phyloP scores from a whole-genome alignment of 37 sponge, comb jelly and placozoan species.

The Dysidea cf. avara region DNA sequence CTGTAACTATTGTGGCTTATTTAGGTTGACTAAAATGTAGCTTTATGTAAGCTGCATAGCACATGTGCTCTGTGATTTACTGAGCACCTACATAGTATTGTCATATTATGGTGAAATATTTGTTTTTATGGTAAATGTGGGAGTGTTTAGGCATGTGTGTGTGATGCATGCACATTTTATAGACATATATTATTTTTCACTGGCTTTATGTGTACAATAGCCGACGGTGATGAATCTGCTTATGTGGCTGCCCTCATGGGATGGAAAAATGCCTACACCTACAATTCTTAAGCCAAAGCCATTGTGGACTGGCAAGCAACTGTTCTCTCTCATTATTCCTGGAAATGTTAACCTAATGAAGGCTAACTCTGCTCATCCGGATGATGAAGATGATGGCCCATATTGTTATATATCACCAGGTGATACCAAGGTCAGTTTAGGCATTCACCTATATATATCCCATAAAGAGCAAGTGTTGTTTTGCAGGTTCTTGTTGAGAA shows the following conservation, averaged over 20 bases:
- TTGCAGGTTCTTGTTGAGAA: slow-evolving; percentile 93
- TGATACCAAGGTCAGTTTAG: slow-evolving; percentile 92
- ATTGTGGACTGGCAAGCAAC: slow-evolving; percentile 99
- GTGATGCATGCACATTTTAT: background rate
- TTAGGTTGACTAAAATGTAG: too few species aligned
- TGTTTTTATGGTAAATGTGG: too few species aligned
- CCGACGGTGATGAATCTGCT: slow-evolving; percentile 95
- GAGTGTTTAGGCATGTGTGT: too few species aligned
- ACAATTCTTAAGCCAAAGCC: slow-evolving; percentile 98
- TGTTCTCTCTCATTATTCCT: slow-evolving; percentile 95
- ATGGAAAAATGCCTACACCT: slow-evolving; percentile 96
- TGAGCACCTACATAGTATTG: background rate
- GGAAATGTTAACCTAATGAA: slow-evolving; percentile 87
- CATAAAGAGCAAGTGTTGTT: background rate
- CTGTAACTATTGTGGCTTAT: too few species aligned
- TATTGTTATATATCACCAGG: slow-evolving; percentile 94
- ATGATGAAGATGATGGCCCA: slow-evolving; percentile 90
- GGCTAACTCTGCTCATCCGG: slow-evolving; percentile 86
- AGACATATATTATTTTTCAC: background rate
- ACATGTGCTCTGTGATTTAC: background rate
- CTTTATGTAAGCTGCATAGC: too few species aligned
- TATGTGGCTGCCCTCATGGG: slow-evolving; percentile 98
- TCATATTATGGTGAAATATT: background rate
- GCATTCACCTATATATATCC: background rate
- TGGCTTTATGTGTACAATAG: slow-evolving; percentile 18